A percentile compares a stretch with the other conserved stretches of the same genome.
Conservation (phyloP, 2,888 invertebrate genomes). For the Mesorhabditis belari region DNA sequence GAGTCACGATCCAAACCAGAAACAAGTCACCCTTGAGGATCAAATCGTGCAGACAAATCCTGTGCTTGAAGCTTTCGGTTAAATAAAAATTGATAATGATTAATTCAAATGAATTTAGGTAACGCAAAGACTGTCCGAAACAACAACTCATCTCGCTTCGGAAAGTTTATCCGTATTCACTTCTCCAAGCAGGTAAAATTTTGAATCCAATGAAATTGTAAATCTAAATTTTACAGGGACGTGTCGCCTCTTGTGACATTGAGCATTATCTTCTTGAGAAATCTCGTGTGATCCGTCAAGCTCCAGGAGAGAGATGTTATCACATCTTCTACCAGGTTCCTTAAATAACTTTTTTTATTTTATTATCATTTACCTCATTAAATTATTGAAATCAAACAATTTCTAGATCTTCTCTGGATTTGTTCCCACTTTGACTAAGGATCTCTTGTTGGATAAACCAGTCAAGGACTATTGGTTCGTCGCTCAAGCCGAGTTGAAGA, state of each 20-base stretch:
- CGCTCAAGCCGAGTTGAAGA: constrained; percentile 85
- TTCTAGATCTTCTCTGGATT: constrained; percentile 40
- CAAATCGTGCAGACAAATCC: constrained; percentile 99
- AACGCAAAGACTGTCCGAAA: constrained; percentile 99
- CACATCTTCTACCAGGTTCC: constrained; percentile 99
- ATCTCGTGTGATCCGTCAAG: constrained; percentile 98
- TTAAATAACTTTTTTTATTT: constrained; percentile 63
- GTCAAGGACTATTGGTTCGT: constrained; percentile 87
- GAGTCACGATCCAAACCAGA: constrained; percentile 18
- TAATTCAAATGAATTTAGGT: constrained; percentile 65
- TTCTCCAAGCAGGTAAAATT: constrained; percentile 70
- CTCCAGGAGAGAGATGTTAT: constrained; percentile 86
- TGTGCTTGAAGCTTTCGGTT: constrained; percentile 97
- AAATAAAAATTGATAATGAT: background rate
- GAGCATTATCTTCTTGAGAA: constrained; percentile 99
- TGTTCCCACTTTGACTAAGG: constrained; percentile 56
- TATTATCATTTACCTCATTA: background rate
- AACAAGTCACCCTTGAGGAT: constrained; percentile 82
- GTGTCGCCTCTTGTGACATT: constrained; percentile 99
- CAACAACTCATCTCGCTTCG: constrained; percentile 99
- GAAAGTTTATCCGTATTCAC: constrained; percentile 99
- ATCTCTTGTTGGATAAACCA: constrained; percentile 69
- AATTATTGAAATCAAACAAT: constrained; percentile 25
- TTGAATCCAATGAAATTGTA: background rate
- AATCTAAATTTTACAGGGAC: constrained; percentile 62